A percentile compares a stretch with the other conserved stretches of the same genome.
Conservation (phyloP, 2,113 vertebrate species). For the Macrotis lagotis region DNA sequence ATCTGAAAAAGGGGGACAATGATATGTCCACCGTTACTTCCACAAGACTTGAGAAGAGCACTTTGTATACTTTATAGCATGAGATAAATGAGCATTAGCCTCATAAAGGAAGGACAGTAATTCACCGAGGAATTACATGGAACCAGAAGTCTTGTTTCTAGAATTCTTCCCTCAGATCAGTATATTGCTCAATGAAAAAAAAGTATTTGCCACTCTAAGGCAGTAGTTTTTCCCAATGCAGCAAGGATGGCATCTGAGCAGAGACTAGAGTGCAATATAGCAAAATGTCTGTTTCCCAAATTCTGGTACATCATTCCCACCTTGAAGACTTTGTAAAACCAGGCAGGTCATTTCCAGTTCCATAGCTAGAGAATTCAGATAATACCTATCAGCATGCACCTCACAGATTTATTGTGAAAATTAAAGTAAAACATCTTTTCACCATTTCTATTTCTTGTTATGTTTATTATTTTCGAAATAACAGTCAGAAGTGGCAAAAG, state of each 20-base stretch:
- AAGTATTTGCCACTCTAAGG: not conserved
- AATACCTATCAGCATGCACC: too few species aligned
- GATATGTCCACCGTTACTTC: not conserved
- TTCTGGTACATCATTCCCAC: rapidly evolving
- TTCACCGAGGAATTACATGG: not conserved
- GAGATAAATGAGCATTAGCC: not conserved
- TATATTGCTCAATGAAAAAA: not conserved
- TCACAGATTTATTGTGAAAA: not conserved
- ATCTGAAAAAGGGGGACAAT: not conserved
- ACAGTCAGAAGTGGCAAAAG: not conserved
- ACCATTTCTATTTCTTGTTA: not conserved
- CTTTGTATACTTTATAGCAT: not conserved
- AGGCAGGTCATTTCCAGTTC: not conserved
- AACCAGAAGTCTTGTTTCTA: not conserved
- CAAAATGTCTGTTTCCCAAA: not conserved
- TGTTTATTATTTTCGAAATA: not conserved
- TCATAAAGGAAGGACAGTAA: not conserved
- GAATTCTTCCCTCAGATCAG: not conserved
- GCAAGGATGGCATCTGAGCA: not conserved
- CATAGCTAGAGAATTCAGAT: too few species aligned
- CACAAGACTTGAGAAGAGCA: not conserved
- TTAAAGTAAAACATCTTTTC: not conserved
- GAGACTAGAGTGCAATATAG: not conserved
- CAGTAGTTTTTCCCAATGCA: not conserved
- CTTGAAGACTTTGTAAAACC: not conserved